These are phyloP conservation scores for Phanerotoma sp. DNA, from an alignment of 2,888 invertebrate species.

Conservation along the genomic window DNA sequence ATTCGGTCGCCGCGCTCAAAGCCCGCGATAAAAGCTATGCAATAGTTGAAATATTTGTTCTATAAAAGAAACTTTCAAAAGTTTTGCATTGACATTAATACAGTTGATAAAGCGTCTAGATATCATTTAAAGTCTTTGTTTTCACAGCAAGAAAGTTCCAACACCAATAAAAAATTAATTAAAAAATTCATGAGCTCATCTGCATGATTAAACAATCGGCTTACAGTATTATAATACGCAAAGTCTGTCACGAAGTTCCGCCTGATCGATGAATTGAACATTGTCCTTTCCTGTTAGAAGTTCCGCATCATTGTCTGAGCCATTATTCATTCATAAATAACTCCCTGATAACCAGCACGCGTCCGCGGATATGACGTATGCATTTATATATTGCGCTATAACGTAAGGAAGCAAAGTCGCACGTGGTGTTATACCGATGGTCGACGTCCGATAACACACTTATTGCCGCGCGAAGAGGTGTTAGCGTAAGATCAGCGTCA, in stretches of 20 bases:
- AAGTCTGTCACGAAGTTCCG: background rate
- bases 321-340: conserved; percentile 50
- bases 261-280: too few relatives aligned
- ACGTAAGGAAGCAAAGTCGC: background rate
- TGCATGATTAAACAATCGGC: background rate
- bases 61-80: too few relatives aligned
- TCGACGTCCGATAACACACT: conserved; percentile 33
- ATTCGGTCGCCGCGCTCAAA: too few relatives aligned
- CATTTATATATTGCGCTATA: conserved; percentile 1
- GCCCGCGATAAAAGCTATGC: too few relatives aligned
- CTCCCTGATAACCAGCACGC: conserved; percentile 26
- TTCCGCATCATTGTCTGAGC: conserved; percentile 46
- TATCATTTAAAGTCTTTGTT: too few relatives aligned
- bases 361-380: conserved; percentile 48
- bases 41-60: too few relatives aligned
- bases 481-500: conserved; percentile 34
- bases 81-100: too few relatives aligned
- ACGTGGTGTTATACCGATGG: conserved; percentile 28
- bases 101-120: too few relatives aligned
- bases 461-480: conserved; percentile 32
- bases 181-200: conserved; percentile 1
- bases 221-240: conserved; percentile 18
- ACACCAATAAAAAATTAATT: conserved; percentile 11
- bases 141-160: too few relatives aligned
- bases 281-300: conserved; percentile 32